These are phyloP conservation scores for Lethocerus indicus DNA, from an alignment of 1,140 invertebrate genomes.

Conservation along the genomic window DNA sequence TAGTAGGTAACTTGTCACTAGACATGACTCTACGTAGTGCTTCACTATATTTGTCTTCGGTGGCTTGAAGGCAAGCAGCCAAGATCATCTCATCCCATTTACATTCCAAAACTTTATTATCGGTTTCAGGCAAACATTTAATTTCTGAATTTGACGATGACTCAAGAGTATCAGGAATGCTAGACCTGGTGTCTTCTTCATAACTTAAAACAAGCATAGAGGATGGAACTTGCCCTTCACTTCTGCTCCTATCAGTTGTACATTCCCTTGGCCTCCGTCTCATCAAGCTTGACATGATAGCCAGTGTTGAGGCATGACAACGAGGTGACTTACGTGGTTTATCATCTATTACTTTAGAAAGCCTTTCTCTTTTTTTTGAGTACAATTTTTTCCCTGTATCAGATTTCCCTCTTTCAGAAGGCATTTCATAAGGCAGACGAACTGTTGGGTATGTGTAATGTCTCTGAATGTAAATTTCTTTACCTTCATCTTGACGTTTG, in stretches of 20 bases:
- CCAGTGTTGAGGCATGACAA: slow-evolving; percentile 67
- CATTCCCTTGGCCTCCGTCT: neutral
- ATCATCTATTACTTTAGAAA: slow-evolving; percentile 22
- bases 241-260: too few relatives aligned
- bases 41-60: neutral
- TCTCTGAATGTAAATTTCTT: slow-evolving; percentile 28
- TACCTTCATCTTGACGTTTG: slow-evolving; percentile 40
- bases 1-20: slow-evolving; percentile 1
- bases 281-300: slow-evolving; percentile 39
- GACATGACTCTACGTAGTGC: neutral
- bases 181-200: neutral
- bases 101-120: too few relatives aligned
- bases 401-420: slow-evolving; percentile 28
- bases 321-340: slow-evolving; percentile 65
- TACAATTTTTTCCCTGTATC: neutral
- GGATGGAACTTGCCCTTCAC: too few relatives aligned
- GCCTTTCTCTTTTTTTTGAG: neutral
- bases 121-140: too few relatives aligned
- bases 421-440: slow-evolving; percentile 60
- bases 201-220: neutral
- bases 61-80: neutral
- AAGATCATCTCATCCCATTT: neutral
- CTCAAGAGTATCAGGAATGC: neutral
- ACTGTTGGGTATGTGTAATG: slow-evolving; percentile 31
- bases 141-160: neutral